A percentile compares a stretch with the other conserved stretches of the same genome.
phyloP scores from a whole-genome alignment of 2,113 vertebrate genomes.

The Gnathonemus longibarbis region DNA sequence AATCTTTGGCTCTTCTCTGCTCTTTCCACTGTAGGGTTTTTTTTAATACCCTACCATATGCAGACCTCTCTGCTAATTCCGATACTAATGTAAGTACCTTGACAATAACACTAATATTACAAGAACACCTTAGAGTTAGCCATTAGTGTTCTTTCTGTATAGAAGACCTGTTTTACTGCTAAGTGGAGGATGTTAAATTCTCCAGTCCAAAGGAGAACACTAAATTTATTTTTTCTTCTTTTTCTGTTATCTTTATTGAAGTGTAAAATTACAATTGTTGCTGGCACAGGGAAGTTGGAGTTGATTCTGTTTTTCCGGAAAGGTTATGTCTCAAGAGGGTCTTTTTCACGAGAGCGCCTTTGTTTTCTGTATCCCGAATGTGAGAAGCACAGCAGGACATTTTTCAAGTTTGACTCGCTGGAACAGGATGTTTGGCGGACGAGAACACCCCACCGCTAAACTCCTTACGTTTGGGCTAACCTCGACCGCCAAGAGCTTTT shows the following conservation, averaged over 20 bases:
- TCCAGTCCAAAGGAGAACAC: background rate
- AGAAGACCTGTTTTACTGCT: background rate
- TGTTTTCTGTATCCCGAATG: background rate
- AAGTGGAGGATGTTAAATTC: background rate
- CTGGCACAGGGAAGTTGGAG: background rate
- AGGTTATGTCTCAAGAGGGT: background rate
- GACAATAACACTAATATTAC: background rate
- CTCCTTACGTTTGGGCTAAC: background rate
- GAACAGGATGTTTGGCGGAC: background rate
- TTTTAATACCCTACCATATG: background rate
- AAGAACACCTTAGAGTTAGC: background rate
- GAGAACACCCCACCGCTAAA: background rate
- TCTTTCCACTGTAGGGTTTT: background rate
- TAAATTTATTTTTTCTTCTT: background rate
- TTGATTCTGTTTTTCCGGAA: conserved; percentile 8
- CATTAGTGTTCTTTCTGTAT: background rate
- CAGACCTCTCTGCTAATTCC: background rate
- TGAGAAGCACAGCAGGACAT: conserved; percentile 19
- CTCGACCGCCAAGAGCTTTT: conserved; percentile 33
- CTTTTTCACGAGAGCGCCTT: background rate
- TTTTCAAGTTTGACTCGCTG: conserved; percentile 21
- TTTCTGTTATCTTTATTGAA: background rate
- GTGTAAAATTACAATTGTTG: background rate
- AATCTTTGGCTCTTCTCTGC: background rate
- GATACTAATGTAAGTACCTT: background rate